These are phyloP conservation scores for Nothocercus nigrocapillus DNA, from an alignment of 2,113 vertebrate species.

Conservation along the genomic window DNA sequence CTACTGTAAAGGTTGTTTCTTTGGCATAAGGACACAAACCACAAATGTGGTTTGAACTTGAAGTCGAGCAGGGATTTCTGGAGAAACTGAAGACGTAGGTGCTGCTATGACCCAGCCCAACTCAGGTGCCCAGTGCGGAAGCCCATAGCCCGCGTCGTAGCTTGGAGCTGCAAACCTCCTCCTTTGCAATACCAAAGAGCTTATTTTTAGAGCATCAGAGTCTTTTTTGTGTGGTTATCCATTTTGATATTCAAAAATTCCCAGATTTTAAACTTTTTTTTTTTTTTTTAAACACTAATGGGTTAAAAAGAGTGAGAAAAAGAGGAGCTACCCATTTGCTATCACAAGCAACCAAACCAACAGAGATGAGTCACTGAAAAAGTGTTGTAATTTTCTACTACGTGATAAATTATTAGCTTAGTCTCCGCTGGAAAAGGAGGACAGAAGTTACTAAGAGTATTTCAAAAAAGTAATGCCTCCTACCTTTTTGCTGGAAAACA, in stretches of 20 bases:
- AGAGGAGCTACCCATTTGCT: neutral
- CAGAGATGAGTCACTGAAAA: neutral
- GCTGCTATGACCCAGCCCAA: neutral
- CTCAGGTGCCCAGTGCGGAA: neutral
- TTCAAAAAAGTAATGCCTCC: constrained; percentile 25
- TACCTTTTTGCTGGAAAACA: neutral
- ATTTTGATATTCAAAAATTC: neutral
- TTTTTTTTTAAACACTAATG: neutral
- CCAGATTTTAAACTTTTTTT: neutral
- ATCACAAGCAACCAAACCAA: neutral
- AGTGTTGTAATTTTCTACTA: neutral
- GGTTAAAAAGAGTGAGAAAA: neutral
- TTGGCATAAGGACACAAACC: neutral
- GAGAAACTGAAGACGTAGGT: neutral
- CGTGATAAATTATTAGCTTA: constrained; percentile 35
- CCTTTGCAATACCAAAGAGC: too few species aligned
- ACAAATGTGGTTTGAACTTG: neutral
- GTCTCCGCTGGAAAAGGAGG: neutral
- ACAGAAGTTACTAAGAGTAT: neutral
- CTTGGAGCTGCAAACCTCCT: neutral
- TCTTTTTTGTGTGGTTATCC: neutral
- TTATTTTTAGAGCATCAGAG: rapidly evolving
- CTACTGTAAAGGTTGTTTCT: neutral
- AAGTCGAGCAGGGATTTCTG: neutral
- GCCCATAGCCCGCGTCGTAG: neutral